These are phyloP conservation scores for Zosterops borbonicus DNA, from an alignment of 2,113 vertebrate genomes.

Conservation along the genomic window DNA sequence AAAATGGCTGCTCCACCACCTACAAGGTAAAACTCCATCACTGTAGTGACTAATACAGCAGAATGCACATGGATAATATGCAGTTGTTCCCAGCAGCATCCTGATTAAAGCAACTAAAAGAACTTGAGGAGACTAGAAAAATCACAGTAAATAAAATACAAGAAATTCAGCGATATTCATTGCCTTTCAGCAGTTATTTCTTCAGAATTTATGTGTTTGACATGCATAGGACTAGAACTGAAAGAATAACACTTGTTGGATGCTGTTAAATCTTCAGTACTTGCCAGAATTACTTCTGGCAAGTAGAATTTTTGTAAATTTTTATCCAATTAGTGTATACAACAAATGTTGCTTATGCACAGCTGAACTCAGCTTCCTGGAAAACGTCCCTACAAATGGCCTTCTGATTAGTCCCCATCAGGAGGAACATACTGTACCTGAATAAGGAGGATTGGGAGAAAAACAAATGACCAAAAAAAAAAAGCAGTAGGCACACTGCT, in stretches of 20 bases:
- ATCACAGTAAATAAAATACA: background rate
- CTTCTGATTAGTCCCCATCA: background rate
- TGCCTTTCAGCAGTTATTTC: background rate
- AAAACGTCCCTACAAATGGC: background rate
- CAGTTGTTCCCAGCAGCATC: background rate
- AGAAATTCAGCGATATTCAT: background rate
- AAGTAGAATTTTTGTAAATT: slow-evolving; percentile 15
- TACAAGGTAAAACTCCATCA: background rate
- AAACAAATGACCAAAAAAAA: background rate
- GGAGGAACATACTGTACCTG: background rate
- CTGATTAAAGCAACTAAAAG: background rate
- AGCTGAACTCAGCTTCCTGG: slow-evolving; percentile 28
- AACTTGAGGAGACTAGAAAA: background rate
- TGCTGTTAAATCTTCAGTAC: background rate
- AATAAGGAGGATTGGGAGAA: background rate
- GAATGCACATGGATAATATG: background rate
- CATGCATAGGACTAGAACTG: background rate
- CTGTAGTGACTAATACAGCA: background rate
- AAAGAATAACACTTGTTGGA: slow-evolving; percentile 1
- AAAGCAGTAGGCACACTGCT: background rate
- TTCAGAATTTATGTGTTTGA: background rate
- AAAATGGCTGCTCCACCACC: background rate
- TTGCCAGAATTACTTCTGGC: background rate
- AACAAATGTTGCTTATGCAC: slow-evolving; percentile 16
- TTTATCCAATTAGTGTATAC: slow-evolving; percentile 14